Evolutionary conservation across 2,888 invertebrate genomes (phyloP), one percentile per base, ranked within the genome.

Genomic region (Volucella zonaria): DNA sequence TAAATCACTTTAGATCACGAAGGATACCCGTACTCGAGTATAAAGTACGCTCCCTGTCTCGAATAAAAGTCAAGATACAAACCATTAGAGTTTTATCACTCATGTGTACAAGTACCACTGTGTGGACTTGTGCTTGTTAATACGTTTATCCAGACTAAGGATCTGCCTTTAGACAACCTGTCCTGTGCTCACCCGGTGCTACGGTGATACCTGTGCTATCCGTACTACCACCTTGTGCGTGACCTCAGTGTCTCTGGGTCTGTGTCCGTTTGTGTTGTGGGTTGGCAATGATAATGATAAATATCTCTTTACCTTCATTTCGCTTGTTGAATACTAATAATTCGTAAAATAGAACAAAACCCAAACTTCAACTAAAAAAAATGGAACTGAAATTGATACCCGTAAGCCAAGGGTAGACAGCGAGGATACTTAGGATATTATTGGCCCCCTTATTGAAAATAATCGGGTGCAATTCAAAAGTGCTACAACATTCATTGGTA

Each of bases 281-380:
- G 31, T 31, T 31, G 31, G 31, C 31, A 31, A 6, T 18, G 45
- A 52, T 52, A 75, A 75, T 83, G 66, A 80, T 71, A 75, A 83
- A 83, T 80, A 67, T 67, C 75, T 80, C 68, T 66, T 56, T 77
- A 52, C 71, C 62, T 58, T 70, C 45, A 66, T 56, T 59, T 62
- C 52, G 83, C 83, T 83, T 83, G 80, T 83, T 83, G 83, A 80
- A 83, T 83, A 83, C 75, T 83, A 83, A 83, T 83, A 83, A 80
- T 82, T 73, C 67, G 74, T 70, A 75, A 79, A 64, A 74, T 51
- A 70, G 43, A 47, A 62, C 10, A 40, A 54, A 47, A 56, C 42
- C 58, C 40, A 45, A 31, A 6, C 31, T 31, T 31, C 6, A 31
- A 31, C 31, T 6, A 6, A 31, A 31, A 31, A 31, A 31, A 31